Percentiles rank a stretch among this genome's conserved stretches.
Evolutionary conservation across 2,113 vertebrate genomes (phyloP).

Genomic region (Beaufortia kweichowensis): DNA sequence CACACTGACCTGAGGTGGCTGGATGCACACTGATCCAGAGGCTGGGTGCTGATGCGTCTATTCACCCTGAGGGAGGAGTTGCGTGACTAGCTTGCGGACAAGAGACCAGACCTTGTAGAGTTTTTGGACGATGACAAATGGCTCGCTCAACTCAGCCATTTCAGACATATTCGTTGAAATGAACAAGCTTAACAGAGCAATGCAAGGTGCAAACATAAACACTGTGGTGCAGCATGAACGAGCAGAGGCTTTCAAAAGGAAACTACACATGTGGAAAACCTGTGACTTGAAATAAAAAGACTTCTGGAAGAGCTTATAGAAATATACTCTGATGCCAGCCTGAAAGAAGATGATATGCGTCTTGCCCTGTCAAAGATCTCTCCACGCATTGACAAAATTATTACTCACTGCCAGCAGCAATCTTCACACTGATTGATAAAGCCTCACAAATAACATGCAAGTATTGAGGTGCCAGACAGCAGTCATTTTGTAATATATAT

Average conservation of each 20-base stretch:
- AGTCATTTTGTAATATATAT: constrained; percentile 7
- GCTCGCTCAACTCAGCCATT: neutral
- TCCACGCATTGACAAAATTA: neutral
- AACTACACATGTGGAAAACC: constrained; percentile 16
- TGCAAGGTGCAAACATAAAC: constrained; percentile 7
- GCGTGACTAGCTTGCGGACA: too few species aligned
- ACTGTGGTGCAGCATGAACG: constrained; percentile 1
- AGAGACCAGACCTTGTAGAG: neutral
- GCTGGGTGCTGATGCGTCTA: too few species aligned
- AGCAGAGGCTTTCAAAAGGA: constrained; percentile 10
- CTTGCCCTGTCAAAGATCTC: neutral
- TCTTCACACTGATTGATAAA: constrained; percentile 5
- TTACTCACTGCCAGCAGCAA: neutral
- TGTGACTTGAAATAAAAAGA: too few species aligned
- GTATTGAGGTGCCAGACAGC: neutral
- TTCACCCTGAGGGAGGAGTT: neutral
- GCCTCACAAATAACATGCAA: neutral
- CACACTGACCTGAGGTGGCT: too few species aligned
- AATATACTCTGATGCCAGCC: too few species aligned
- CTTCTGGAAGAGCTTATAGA: too few species aligned
- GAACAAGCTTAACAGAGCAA: neutral
- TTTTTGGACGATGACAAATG: neutral
- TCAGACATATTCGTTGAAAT: neutral
- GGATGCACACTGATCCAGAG: too few species aligned
- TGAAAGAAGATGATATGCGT: too few species aligned